Percentiles rank a stretch among this genome's conserved stretches.
Conservation (phyloP, 2,797 vertebrate species). For the Australoheros facetus region DNA sequence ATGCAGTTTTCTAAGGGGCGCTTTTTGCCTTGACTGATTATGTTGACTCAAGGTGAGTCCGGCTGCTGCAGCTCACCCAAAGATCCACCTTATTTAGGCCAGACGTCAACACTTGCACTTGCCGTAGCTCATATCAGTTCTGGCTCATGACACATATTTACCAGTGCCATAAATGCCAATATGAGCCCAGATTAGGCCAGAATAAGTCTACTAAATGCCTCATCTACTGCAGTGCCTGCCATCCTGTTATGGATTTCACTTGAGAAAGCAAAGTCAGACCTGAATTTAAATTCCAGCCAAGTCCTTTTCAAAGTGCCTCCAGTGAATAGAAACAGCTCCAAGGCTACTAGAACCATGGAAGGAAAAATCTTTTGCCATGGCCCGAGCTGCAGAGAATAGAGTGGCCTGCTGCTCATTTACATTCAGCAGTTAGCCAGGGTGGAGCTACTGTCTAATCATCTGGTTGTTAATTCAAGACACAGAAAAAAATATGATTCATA, state of each 20-base stretch:
- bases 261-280: slow-evolving; percentile 20
- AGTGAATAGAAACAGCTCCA: slow-evolving; percentile 42
- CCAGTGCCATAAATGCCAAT: neutral
- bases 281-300: slow-evolving; percentile 14
- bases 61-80: neutral
- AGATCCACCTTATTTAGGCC: neutral
- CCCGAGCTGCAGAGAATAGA: neutral
- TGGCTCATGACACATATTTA: neutral
- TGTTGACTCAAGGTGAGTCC: neutral
- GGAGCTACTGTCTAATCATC: neutral
- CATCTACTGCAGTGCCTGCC: slow-evolving; percentile 39
- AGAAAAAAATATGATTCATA: neutral
- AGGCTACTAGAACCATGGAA: slow-evolving; percentile 41
- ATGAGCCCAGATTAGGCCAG: neutral
- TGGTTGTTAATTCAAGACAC: neutral
- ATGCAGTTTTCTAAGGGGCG: neutral
- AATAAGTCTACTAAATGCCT: slow-evolving; percentile 19
- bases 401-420: slow-evolving; percentile 12
- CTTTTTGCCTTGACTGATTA: neutral
- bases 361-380: slow-evolving; percentile 36
- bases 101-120: neutral
- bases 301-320: slow-evolving; percentile 1
- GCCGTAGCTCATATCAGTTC: neutral
- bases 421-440: neutral
- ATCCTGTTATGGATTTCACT: slow-evolving; percentile 58